Conservation (phyloP, 2,113 vertebrate species). For the Strix aluco region DNA sequence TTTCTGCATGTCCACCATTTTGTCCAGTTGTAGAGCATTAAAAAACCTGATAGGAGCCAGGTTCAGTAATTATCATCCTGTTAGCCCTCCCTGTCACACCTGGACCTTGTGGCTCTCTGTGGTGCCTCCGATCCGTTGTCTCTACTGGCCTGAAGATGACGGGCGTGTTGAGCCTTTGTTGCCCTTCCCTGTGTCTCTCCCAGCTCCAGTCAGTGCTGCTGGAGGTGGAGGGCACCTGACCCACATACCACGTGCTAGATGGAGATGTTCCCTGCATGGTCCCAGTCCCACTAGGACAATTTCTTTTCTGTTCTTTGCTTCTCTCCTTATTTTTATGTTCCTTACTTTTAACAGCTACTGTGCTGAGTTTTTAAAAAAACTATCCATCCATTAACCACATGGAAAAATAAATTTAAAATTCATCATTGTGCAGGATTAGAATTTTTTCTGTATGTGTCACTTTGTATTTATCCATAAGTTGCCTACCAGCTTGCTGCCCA, state of each 20-base stretch:
- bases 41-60: not conserved
- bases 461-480: not conserved
- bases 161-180: fast-evolving
- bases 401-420: not conserved
- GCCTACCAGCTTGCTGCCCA: not conserved
- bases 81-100: not conserved
- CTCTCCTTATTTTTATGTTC: not conserved
- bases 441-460: not conserved
- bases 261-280: not conserved
- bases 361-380: not conserved
- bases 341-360: not conserved
- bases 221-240: not conserved
- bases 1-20: not conserved
- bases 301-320: not conserved
- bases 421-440: not conserved
- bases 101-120: not conserved
- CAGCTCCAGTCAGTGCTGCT: not conserved
- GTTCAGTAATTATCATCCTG: not conserved
- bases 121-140: fast-evolving
- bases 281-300: not conserved
- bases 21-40: not conserved
- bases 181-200: not conserved
- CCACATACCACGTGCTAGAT: fast-evolving
- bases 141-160: not conserved
- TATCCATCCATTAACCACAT: not conserved